Percentiles rank a stretch among this genome's conserved stretches.
Evolutionary conservation across 2,888 invertebrate species (phyloP).

Genomic region (Stratiomys singularior): DNA sequence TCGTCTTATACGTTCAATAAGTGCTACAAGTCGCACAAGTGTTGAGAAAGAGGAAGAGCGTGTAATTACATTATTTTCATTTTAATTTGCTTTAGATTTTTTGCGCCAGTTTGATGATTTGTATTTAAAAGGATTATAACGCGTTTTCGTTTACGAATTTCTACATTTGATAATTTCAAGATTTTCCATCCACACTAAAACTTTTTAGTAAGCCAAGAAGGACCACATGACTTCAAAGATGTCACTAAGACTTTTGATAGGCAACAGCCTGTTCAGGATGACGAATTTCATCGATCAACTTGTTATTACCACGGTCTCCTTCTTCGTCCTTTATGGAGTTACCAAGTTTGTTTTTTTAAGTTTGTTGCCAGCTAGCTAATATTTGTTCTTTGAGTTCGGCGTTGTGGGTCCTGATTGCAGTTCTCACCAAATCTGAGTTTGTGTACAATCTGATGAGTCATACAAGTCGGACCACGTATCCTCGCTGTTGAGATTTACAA

Average conservation of each 20-base stretch:
- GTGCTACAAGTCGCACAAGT: too few relatives aligned
- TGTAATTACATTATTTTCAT: too few relatives aligned
- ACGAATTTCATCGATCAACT: conserved; percentile 66
- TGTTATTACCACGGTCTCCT: conserved; percentile 68
- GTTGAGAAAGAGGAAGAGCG: too few relatives aligned
- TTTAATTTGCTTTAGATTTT: too few relatives aligned
- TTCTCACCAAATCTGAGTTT: conserved; percentile 84
- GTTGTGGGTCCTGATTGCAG: conserved; percentile 68
- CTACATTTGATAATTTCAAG: too few relatives aligned
- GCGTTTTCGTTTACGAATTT: too few relatives aligned
- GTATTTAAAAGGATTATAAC: too few relatives aligned
- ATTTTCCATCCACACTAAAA: too few relatives aligned
- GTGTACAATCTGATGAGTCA: conserved; percentile 92
- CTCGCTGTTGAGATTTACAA: conserved; percentile 91
- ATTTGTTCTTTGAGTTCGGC: conserved; percentile 84
- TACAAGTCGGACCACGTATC: conserved; percentile 95
- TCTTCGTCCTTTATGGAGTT: conserved; percentile 70
- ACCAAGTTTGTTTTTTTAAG: conserved; percentile 87
- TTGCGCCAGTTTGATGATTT: too few relatives aligned
- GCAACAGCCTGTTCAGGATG: conserved; percentile 84
- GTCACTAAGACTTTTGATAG: conserved; percentile 87
- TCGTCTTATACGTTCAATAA: too few relatives aligned
- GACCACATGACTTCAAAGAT: too few relatives aligned
- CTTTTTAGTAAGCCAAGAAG: too few relatives aligned
- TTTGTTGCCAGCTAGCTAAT: conserved; percentile 88